Evolutionary conservation across 2,888 invertebrate genomes (phyloP), one percentile per base, ranked within the genome.

Genomic region (Aporophyla nigra): DNA sequence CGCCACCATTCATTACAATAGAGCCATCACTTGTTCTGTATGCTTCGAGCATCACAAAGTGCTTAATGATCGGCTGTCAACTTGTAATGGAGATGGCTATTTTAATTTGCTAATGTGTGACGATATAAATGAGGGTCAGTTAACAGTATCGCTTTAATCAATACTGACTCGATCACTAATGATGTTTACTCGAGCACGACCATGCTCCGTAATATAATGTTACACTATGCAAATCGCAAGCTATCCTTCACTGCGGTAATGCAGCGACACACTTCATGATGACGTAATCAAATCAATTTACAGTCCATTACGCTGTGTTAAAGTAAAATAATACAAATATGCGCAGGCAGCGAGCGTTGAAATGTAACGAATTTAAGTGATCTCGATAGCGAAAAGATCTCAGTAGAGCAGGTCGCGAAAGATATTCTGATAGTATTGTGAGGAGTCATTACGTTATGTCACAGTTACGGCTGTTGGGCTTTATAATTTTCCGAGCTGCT

Each of bases 401-500:
- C 74, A 72, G 85, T 86, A 79, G 86, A 87, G 84, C 87, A 88
- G 93, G 92, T 93, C 92, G 91, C 85, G 84, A 81, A 86, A 92
- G 93, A 93, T 93, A 89, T 84, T 84, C 85, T 87, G 90, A 92
- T 93, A 93, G 85, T 85, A 92, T 92, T 92, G 91, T 91, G 85
- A 88, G 83, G 83, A 84, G 83, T 85, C 84, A 91, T 95, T 93
- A 94, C 78, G 90, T 96, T 94, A 95, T 93, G 94, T 94, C 94
- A 94, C 91, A 90, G 93, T 92, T 87, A 89, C 90, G 89, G 86
- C 88, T 88, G 61, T 70, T 80, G 83, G 85, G 83, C 83, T 88
- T 90, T 83, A 91, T 91, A 91, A 94, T 95, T 94, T 95, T 94
- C 93, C 93, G 92, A 91, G 89, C 92, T 92, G 92, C 88, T 95